Conservation (phyloP, 2,113 vertebrate genomes). For the Pleuronectes platessa region DNA sequence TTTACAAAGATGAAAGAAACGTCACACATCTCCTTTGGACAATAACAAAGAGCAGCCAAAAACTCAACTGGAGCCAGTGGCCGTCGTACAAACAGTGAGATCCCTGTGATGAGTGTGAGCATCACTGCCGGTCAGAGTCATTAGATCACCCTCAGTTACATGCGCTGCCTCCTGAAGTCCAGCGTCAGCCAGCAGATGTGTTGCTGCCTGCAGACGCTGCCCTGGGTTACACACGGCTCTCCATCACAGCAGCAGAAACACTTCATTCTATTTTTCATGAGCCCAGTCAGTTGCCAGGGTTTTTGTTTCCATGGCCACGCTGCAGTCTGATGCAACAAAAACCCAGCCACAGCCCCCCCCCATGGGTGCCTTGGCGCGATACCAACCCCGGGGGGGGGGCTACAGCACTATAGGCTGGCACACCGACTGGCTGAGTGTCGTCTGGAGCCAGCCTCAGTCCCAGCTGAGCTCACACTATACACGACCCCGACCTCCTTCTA, state of each 20-base stretch:
- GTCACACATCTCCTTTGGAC: no score
- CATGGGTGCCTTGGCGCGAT: constrained; percentile 27
- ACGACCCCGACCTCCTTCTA: constrained; percentile 5
- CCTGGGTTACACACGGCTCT: constrained; percentile 44
- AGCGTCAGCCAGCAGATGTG: constrained; percentile 22
- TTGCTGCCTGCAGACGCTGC: constrained; percentile 57
- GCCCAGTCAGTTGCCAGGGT: constrained; percentile 73
- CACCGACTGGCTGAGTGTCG: constrained; percentile 6
- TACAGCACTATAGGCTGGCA: constrained; percentile 32
- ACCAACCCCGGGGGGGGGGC: constrained; percentile 27
- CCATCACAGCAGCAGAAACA: constrained; percentile 35
- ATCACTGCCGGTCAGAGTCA: constrained; percentile 26
- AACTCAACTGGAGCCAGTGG: constrained; percentile 33
- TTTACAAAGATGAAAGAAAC: no score
- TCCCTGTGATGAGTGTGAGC: constrained; percentile 28
- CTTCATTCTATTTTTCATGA: constrained; percentile 70
- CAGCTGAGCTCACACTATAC: constrained; percentile 34
- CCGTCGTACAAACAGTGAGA: constrained; percentile 52
- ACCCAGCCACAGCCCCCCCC: constrained; percentile 43
- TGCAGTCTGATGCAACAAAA: constrained; percentile 77
- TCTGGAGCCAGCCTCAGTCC: constrained; percentile 6
- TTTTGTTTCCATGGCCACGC: constrained; percentile 78
- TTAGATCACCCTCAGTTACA: constrained; percentile 16
- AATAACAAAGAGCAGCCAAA: constrained; percentile 31
- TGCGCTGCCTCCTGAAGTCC: neutral